These are phyloP conservation scores for Psittacula derbiana DNA, from an alignment of 2,797 vertebrate species.

Conservation along the genomic window DNA sequence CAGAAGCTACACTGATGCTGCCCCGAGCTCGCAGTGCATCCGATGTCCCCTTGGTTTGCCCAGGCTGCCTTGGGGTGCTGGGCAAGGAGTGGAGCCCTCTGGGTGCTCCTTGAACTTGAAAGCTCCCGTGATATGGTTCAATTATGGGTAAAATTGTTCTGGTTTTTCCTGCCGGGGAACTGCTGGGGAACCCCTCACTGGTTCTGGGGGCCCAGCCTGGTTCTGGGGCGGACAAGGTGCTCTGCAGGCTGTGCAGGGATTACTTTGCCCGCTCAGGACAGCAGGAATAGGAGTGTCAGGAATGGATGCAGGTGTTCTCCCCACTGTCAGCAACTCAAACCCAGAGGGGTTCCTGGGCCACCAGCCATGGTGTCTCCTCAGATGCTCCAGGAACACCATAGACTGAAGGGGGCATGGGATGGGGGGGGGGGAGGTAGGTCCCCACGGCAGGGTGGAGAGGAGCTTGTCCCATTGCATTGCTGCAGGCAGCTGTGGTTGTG, in stretches of 20 bases:
- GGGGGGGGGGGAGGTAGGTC: background rate
- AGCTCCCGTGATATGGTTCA: background rate
- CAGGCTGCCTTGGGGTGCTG: accelerated
- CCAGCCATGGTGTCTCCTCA: accelerated
- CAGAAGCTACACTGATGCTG: accelerated
- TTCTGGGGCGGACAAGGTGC: background rate
- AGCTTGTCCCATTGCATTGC: background rate
- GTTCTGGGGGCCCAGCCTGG: background rate
- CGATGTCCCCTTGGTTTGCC: background rate
- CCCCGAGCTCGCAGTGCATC: accelerated
- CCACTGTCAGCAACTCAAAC: background rate
- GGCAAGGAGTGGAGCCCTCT: background rate
- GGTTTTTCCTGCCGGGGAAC: background rate
- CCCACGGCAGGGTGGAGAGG: background rate
- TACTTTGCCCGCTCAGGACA: background rate
- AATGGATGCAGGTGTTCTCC: background rate
- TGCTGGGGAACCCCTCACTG: background rate
- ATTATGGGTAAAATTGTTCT: background rate
- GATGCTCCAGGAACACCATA: background rate
- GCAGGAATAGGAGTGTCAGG: background rate
- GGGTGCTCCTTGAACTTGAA: background rate
- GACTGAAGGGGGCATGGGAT: background rate
- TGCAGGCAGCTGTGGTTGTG: accelerated
- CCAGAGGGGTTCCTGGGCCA: background rate
- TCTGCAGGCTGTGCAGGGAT: background rate